Conservation (phyloP, 2,113 vertebrate species). For the Dicrurus megarhynchus region DNA sequence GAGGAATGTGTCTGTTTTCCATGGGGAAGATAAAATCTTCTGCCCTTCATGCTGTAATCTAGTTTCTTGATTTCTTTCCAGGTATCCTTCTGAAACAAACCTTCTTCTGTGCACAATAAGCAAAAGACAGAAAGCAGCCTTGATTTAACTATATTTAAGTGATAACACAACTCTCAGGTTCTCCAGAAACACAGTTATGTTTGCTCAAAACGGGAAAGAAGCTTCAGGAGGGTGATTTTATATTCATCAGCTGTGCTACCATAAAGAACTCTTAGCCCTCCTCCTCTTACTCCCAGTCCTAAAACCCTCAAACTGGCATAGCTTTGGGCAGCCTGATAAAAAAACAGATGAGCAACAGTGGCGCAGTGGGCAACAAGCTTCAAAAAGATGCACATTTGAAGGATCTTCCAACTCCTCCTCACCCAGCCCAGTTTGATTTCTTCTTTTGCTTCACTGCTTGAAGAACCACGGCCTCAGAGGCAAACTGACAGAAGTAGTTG, state of each 20-base stretch:
- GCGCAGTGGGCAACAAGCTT: rapidly evolving
- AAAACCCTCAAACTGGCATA: background rate
- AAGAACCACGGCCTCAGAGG: background rate
- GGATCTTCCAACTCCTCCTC: background rate
- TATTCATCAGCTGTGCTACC: background rate
- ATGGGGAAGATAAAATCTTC: background rate
- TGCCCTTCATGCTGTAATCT: background rate
- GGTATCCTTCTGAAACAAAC: background rate
- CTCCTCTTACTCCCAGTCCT: background rate
- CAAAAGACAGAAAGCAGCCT: background rate
- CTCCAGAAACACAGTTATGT: background rate
- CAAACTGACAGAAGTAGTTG: background rate
- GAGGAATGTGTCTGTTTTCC: background rate
- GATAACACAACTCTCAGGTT: background rate
- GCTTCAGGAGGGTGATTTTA: background rate
- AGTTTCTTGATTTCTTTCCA: background rate
- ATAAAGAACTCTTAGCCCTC: background rate
- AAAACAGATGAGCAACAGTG: background rate
- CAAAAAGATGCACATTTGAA: background rate
- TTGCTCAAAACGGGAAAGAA: background rate
- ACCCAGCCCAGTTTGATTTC: background rate
- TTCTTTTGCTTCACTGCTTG: background rate
- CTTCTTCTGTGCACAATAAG: background rate
- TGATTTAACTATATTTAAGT: background rate
- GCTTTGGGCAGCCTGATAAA: background rate